phyloP scores from a whole-genome alignment of 2,888 invertebrate genomes.

The Microchrysa polita region DNA sequence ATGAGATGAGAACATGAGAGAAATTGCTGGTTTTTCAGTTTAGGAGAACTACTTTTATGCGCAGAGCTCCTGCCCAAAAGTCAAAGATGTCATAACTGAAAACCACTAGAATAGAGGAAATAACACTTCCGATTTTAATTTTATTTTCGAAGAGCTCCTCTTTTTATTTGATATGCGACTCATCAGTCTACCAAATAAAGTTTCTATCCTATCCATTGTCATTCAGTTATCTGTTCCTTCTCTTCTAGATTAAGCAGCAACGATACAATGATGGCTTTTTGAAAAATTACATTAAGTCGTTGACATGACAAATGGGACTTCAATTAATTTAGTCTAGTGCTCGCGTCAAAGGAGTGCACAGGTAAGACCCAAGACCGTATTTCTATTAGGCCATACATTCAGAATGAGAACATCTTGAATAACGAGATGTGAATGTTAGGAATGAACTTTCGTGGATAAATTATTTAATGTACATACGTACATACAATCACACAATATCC shows the following conservation, averaged over 20 bases:
- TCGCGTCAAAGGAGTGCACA: constrained; percentile 6
- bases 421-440: constrained; percentile 10
- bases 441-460: constrained; percentile 21
- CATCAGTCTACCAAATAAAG: background rate
- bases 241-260: constrained; percentile 17
- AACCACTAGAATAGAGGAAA: background rate
- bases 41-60: no score
- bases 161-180: background rate
- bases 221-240: background rate
- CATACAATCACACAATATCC: background rate
- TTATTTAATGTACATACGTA: background rate
- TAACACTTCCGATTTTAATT: background rate
- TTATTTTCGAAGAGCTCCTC: no score
- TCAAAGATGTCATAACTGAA: background rate
- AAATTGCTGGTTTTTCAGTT: no score
- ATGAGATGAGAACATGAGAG: no score
- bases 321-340: constrained; percentile 35
- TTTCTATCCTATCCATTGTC: background rate
- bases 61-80: background rate
- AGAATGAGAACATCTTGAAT: constrained; percentile 22
- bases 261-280: background rate
- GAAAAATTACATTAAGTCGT: constrained; percentile 38
- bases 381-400: constrained; percentile 21
- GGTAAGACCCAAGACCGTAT: background rate
- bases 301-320: constrained; percentile 41